phyloP scores from a whole-genome alignment of 2,797 vertebrate species.

The Staurois parvus region DNA sequence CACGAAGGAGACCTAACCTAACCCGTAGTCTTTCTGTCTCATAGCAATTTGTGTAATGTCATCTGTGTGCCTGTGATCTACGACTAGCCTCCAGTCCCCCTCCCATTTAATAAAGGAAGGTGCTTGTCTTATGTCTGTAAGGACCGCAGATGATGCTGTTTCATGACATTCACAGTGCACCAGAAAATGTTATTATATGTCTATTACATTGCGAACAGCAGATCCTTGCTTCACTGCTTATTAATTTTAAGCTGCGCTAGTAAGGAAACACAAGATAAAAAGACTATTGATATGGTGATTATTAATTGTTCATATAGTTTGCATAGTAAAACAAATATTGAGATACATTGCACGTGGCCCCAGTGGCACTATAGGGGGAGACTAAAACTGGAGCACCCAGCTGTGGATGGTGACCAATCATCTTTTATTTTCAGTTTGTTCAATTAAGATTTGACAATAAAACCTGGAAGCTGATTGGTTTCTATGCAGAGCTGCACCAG shows the following conservation, averaged over 20 bases:
- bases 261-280: neutral
- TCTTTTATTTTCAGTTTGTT: too few species aligned
- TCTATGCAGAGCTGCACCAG: too few species aligned
- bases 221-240: neutral
- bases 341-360: too few species aligned
- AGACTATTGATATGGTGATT: neutral
- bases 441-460: too few species aligned
- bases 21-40: constrained; percentile 8
- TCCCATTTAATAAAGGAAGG: neutral
- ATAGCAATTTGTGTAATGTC: constrained; percentile 37
- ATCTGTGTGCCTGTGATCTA: constrained; percentile 24
- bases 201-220: neutral
- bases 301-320: neutral
- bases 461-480: too few species aligned
- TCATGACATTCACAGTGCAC: constrained; percentile 5
- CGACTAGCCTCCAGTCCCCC: neutral
- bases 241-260: neutral
- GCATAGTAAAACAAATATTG: neutral
- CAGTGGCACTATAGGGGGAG: too few species aligned
- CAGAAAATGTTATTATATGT: constrained; percentile 7
- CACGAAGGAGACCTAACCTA: constrained; percentile 13
- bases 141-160: neutral
- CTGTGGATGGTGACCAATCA: too few species aligned
- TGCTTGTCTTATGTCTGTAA: neutral
- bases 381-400: too few species aligned